Conservation (phyloP, 2,888 invertebrate species). For the Mycalesis mineus region DNA sequence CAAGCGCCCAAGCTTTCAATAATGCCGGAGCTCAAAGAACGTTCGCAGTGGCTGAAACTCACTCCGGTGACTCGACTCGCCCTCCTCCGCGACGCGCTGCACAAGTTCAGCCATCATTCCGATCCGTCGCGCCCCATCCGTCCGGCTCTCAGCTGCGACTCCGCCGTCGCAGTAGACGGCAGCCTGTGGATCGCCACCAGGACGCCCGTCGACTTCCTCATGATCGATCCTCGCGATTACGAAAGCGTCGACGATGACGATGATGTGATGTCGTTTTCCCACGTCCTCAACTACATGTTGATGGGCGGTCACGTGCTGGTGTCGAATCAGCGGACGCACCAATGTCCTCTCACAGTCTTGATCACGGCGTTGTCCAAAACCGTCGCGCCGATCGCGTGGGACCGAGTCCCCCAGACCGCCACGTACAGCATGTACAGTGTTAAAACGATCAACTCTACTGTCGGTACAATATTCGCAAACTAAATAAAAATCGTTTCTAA, state of each 20-base stretch:
- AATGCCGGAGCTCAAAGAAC: not conserved
- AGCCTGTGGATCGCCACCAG: not conserved
- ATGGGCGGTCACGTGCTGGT: not conserved
- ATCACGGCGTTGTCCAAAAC: not conserved
- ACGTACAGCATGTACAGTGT: constrained; percentile 8
- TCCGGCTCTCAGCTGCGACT: not conserved
- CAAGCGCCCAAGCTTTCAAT: too few species aligned
- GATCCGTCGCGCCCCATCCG: too few species aligned
- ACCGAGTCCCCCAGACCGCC: not conserved
- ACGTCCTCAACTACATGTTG: not conserved
- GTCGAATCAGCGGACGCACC: not conserved
- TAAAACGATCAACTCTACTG: constrained; percentile 39
- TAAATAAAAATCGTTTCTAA: constrained; percentile 14
- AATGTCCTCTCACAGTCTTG: not conserved
- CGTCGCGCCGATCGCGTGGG: not conserved
- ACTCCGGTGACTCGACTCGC: not conserved
- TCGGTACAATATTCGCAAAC: constrained; percentile 49
- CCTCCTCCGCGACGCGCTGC: not conserved
- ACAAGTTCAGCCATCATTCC: not conserved
- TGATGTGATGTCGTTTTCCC: not conserved
- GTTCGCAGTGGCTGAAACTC: not conserved
- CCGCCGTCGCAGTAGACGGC: not conserved
- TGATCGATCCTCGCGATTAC: not conserved
- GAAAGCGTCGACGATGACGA: too few species aligned
- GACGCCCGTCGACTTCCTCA: not conserved